Evolutionary conservation across 1,140 invertebrate genomes (phyloP).

Genomic region (Pemphigus obesinymphae): DNA sequence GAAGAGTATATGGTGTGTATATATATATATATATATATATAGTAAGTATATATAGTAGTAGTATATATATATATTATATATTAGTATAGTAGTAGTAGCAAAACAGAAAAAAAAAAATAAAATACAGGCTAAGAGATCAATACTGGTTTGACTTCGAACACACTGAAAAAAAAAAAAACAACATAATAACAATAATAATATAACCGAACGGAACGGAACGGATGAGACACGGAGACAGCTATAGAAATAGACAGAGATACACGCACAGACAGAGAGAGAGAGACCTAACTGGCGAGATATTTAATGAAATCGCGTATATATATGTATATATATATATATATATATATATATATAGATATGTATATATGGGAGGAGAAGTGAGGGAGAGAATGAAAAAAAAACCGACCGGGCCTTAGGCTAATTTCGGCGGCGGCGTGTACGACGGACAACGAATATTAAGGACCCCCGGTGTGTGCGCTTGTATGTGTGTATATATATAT

Average conservation of each 20-base stretch:
- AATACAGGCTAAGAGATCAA: constrained; percentile 32
- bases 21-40: not conserved
- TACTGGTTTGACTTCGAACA: constrained; percentile 37
- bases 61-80: not conserved
- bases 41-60: not conserved
- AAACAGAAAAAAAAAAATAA: not conserved
- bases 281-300: not conserved
- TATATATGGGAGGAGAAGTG: not conserved
- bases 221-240: too few relatives aligned
- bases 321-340: too few relatives aligned
- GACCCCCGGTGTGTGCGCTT: not conserved
- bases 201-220: not conserved
- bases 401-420: constrained; percentile 24
- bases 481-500: not conserved
- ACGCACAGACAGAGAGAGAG: not conserved
- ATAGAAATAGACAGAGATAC: too few relatives aligned
- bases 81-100: not conserved
- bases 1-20: not conserved
- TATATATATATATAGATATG: too few relatives aligned
- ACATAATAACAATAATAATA: not conserved
- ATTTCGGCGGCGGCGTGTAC: not conserved
- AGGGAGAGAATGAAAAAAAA: not conserved
- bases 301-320: constrained; percentile 27
- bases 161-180: constrained; percentile 7
- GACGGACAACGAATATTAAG: constrained; percentile 20